Evolutionary conservation across 2,797 vertebrate genomes (phyloP), one percentile per base, ranked within the genome.

Genomic region (Choloepus didactylus): DNA sequence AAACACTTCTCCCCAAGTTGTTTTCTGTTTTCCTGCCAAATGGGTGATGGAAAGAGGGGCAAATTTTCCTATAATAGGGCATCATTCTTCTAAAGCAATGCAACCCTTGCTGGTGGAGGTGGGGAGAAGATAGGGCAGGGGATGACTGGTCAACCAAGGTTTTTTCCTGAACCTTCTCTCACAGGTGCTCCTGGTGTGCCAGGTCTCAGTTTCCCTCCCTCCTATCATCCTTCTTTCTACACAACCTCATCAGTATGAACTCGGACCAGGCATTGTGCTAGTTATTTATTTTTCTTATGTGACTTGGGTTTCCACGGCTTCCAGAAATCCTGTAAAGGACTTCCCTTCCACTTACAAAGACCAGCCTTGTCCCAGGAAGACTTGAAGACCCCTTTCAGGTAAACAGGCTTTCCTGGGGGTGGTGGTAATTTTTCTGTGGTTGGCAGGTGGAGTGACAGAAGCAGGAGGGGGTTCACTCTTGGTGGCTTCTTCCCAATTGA

Each of bases 11-110:
- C 66, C 86, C 5, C 23, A 29, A 56, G 56, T 84, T 51, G 35
- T 86, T 95, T 95, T 70, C 69, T 83, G 75, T 73, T 82, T 97
- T 89, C 38, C 31, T 77, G 72, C 38, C 84, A 66, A 69, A 79
- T 67, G 9, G 64, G 35, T 15, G 62, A n/a, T 67, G 38, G 73
- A 19, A 23, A 62, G 62, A 80, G 27, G 46, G 60, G 46, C 54
- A 41, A 29, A 16, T 41, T 83, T 67, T 81, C 54, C 76, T 11
- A 21, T 54, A 11, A 15, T 5, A 31, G 41, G 44, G 4, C 19
- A 46, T 60, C 46, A 66, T 91, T 79, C 46, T 76, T 60, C 46
- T 44, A 62, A 5, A 72, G 56, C 76, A 60, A 38, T 56, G n/a
- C 44, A 25, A 31, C 46, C 31, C 51, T n/a, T 9, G 29, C 72